These are phyloP conservation scores for Ammospiza nelsoni DNA, from an alignment of 2,113 vertebrate species.

Conservation along the genomic window DNA sequence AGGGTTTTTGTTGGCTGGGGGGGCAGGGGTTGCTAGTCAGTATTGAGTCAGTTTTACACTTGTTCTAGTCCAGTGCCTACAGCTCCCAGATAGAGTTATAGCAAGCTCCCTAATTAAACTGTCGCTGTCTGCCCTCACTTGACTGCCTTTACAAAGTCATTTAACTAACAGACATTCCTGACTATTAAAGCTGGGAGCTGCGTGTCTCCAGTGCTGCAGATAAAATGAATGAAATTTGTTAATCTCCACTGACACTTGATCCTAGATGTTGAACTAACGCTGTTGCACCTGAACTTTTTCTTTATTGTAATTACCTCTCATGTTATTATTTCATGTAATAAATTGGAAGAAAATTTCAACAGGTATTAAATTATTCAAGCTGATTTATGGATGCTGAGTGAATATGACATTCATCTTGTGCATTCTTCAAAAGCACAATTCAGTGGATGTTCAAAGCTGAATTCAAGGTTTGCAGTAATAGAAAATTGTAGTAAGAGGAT, in stretches of 20 bases:
- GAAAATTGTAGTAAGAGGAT: neutral
- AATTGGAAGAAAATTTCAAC: slow-evolving; percentile 78
- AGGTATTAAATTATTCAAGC: slow-evolving; percentile 76
- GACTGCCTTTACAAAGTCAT: slow-evolving; percentile 77
- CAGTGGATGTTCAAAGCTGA: slow-evolving; percentile 9
- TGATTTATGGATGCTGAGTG: slow-evolving; percentile 70
- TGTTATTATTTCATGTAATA: slow-evolving; percentile 79
- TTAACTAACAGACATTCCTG: slow-evolving; percentile 80
- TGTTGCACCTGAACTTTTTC: slow-evolving; percentile 75
- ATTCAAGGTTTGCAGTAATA: neutral
- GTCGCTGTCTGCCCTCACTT: slow-evolving; percentile 76
- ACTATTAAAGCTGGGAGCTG: slow-evolving; percentile 73
- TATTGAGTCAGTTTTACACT: slow-evolving; percentile 53
- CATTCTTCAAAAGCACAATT: slow-evolving; percentile 65
- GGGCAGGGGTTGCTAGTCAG: slow-evolving; percentile 21
- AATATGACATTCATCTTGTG: slow-evolving; percentile 66
- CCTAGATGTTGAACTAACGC: slow-evolving; percentile 71
- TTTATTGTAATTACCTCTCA: slow-evolving; percentile 76
- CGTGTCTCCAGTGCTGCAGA: slow-evolving; percentile 70
- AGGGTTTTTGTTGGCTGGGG: neutral
- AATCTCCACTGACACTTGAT: slow-evolving; percentile 73
- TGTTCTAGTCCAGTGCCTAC: slow-evolving; percentile 73
- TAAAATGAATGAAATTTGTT: slow-evolving; percentile 79
- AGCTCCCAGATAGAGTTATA: slow-evolving; percentile 78
- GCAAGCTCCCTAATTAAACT: slow-evolving; percentile 81